phyloP scores from a whole-genome alignment of 92 coral and sea anemone species.

The Epizoanthus scotinus region DNA sequence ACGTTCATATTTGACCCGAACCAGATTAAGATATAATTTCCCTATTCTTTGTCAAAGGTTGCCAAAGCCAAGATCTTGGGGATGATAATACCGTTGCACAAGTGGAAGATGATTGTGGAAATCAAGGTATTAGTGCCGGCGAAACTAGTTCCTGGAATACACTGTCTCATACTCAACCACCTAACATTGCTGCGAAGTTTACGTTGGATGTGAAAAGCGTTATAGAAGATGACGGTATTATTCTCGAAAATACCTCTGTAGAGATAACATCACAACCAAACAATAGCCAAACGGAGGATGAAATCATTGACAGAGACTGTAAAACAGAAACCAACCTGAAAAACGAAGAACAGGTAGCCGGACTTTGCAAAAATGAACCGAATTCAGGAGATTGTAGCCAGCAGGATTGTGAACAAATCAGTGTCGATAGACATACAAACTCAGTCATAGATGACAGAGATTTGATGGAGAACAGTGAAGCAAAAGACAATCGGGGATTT shows the following conservation, averaged over 20 bases:
- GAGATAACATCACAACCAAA: neutral
- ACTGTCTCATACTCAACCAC: too few relatives aligned
- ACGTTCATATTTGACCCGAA: neutral
- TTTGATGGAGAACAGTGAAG: neutral
- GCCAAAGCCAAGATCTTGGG: neutral
- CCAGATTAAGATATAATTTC: neutral
- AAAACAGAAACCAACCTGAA: neutral
- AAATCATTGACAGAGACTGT: neutral
- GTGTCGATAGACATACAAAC: too few relatives aligned
- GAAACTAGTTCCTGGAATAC: neutral
- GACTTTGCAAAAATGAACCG: neutral
- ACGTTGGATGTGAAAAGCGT: neutral
- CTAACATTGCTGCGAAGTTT: neutral
- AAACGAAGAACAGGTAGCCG: too few relatives aligned
- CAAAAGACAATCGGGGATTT: slow-evolving; percentile 13
- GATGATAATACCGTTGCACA: neutral
- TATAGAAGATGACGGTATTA: neutral
- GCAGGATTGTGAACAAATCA: neutral
- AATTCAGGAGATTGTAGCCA: neutral
- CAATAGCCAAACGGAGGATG: neutral
- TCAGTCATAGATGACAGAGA: neutral
- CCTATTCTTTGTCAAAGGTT: neutral
- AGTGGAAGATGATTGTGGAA: neutral
- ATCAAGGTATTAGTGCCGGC: neutral
- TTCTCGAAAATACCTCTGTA: neutral